phyloP scores from a whole-genome alignment of 2,888 invertebrate species.

The Perithous albicinctus region DNA sequence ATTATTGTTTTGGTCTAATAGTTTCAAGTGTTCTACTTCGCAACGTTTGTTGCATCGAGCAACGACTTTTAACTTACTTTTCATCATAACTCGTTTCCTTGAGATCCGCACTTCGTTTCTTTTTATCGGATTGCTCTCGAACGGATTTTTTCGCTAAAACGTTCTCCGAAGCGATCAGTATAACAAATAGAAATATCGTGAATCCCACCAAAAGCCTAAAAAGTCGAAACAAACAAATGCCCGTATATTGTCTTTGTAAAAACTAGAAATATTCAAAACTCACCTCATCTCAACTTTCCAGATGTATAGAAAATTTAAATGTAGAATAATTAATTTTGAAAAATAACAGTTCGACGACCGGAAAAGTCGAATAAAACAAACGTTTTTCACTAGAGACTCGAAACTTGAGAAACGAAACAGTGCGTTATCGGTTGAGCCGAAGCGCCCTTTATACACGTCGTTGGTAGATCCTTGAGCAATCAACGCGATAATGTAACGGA shows the following conservation, averaged over 20 bases:
- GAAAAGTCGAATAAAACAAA: not conserved
- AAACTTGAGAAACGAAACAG: slow-evolving; percentile 21
- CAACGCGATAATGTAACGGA: slow-evolving; percentile 13
- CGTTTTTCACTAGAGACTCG: not conserved
- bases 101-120: slow-evolving; percentile 29
- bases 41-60: no score
- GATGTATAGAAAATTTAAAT: not conserved
- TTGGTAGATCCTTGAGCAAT: slow-evolving; percentile 56
- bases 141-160: slow-evolving; percentile 55
- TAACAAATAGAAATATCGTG: slow-evolving; percentile 49
- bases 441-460: slow-evolving; percentile 52
- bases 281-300: slow-evolving; percentile 41
- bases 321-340: not conserved
- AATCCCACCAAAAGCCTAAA: slow-evolving; percentile 46
- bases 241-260: not conserved
- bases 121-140: slow-evolving; percentile 40
- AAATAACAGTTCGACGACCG: not conserved
- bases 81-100: slow-evolving; percentile 42
- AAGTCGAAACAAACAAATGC: slow-evolving; percentile 12
- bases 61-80: slow-evolving; percentile 42
- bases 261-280: slow-evolving; percentile 27
- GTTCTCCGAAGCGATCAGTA: slow-evolving; percentile 50
- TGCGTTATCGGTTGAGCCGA: slow-evolving; percentile 51
- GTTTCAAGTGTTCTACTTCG: no score
- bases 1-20: no score